Percentiles rank a stretch among this genome's conserved stretches.
Conservation (phyloP, 2,888 invertebrate genomes). For the Steromphala cineraria region DNA sequence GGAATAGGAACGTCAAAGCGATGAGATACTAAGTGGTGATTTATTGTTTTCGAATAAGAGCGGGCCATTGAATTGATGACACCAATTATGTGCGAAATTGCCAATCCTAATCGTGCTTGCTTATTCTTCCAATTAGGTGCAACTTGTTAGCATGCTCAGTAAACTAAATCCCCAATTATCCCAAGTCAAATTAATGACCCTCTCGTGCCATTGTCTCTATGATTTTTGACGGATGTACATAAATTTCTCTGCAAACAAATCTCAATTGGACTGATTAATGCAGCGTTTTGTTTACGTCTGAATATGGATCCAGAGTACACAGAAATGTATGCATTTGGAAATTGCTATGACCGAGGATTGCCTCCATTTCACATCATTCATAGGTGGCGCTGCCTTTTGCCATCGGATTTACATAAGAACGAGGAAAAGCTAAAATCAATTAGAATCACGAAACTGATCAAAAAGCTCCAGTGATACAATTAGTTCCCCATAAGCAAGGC, state of each 20-base stretch:
- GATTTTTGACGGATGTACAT: slow-evolving; percentile 18
- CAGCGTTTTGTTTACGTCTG: slow-evolving; percentile 15
- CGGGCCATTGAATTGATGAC: slow-evolving; percentile 45
- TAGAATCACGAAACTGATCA: slow-evolving; percentile 23
- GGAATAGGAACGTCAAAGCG: slow-evolving; percentile 14
- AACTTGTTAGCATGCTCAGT: slow-evolving; percentile 20
- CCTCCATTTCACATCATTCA: not conserved
- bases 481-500: not conserved
- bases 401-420: slow-evolving; percentile 21
- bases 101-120: slow-evolving; percentile 18
- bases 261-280: slow-evolving; percentile 11
- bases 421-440: slow-evolving; percentile 20
- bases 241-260: slow-evolving; percentile 9
- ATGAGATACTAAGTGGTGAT: slow-evolving; percentile 42
- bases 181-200: slow-evolving; percentile 26
- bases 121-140: slow-evolving; percentile 35
- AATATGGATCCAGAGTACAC: slow-evolving; percentile 6
- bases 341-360: not conserved
- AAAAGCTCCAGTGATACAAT: slow-evolving; percentile 20
- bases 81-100: slow-evolving; percentile 36
- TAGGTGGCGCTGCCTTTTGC: not conserved
- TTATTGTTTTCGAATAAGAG: slow-evolving; percentile 61
- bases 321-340: not conserved
- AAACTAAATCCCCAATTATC: slow-evolving; percentile 25
- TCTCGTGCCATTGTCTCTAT: slow-evolving; percentile 7